Conservation (phyloP, 2,113 vertebrate species). For the Sander lucioperca region DNA sequence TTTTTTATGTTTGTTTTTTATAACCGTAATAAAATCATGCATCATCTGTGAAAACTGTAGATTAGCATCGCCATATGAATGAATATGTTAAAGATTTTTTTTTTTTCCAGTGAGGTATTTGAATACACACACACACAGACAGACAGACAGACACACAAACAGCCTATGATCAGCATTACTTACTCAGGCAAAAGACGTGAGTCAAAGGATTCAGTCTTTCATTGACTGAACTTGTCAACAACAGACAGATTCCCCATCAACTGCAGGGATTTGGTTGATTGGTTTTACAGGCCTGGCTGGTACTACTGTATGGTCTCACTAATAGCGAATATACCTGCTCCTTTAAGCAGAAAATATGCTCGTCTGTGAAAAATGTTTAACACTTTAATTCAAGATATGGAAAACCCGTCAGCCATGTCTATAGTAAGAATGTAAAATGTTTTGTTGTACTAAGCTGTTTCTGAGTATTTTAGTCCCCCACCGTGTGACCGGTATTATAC, state of each 20-base stretch:
- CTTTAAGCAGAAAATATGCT: conserved; percentile 1
- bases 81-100: too few species aligned
- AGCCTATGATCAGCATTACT: conserved; percentile 58
- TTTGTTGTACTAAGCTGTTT: conserved; percentile 40
- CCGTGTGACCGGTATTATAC: conserved; percentile 43
- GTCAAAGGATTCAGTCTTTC: conserved; percentile 45
- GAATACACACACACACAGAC: background rate
- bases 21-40: background rate
- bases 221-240: conserved; percentile 18
- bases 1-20: background rate
- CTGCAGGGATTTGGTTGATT: too few species aligned
- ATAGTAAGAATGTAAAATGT: conserved; percentile 2
- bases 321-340: background rate
- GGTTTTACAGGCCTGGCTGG: conserved; percentile 23
- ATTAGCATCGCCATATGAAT: background rate
- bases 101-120: conserved; percentile 15
- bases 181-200: conserved; percentile 28
- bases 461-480: conserved; percentile 23
- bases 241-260: background rate
- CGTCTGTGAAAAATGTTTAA: background rate
- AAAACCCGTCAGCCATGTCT: background rate
- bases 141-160: conserved; percentile 16
- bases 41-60: background rate
- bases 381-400: background rate
- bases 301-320: background rate